Percentiles rank a stretch among this genome's conserved stretches.
Conservation (phyloP, 2,113 vertebrate species). For the Microcebus griseorufus region DNA sequence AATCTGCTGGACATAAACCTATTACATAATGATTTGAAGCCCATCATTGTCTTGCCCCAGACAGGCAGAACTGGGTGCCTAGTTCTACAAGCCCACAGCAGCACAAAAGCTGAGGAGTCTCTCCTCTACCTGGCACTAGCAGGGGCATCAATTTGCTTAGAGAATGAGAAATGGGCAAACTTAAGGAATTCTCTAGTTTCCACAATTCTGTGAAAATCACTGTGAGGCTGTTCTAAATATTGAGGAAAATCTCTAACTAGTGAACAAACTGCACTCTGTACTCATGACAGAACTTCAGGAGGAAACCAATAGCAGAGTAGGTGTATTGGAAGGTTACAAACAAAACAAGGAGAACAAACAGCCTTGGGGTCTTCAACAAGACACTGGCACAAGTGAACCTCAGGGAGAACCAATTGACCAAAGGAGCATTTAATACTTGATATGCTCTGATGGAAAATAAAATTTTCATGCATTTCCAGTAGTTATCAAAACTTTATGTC, state of each 20-base stretch:
- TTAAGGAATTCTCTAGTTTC: neutral
- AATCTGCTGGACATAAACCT: neutral
- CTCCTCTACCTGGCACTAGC: neutral
- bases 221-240: neutral
- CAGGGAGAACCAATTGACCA: neutral
- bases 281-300: neutral
- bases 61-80: neutral
- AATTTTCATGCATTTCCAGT: neutral
- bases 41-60: neutral
- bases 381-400: neutral
- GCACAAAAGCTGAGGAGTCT: neutral
- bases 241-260: neutral
- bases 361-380: neutral
- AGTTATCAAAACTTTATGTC: neutral
- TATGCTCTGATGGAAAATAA: neutral
- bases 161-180: neutral
- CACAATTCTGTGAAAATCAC: neutral
- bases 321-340: fast-evolving
- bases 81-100: neutral
- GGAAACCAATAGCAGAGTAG: fast-evolving
- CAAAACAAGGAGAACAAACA: fast-evolving
- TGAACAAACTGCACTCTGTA: too few relatives aligned
- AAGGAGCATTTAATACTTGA: neutral
- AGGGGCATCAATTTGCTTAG: neutral
- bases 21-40: neutral